Evolutionary conservation across 2,888 invertebrate genomes (phyloP).

Genomic region (Drosophila mayaguana): DNA sequence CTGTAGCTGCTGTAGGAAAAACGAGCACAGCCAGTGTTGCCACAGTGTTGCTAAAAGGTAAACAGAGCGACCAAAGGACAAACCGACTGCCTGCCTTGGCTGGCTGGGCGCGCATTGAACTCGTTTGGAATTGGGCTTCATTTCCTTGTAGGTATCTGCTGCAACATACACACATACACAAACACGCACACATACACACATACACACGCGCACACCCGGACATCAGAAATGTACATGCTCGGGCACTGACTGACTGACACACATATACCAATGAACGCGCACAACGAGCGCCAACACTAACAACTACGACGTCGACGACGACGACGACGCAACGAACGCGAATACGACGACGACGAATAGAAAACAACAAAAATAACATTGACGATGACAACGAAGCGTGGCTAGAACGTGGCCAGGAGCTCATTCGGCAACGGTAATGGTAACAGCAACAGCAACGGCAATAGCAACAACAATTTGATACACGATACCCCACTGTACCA

Average conservation of each 20-base stretch:
- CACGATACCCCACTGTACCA: conserved; percentile 66
- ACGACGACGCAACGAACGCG: conserved; percentile 7
- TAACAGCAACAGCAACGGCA: conserved; percentile 20
- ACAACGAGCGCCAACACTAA: conserved; percentile 43
- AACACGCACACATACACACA: conserved; percentile 12
- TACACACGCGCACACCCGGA: conserved; percentile 7
- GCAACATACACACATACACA: conserved; percentile 40
- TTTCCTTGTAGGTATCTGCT: conserved; percentile 74
- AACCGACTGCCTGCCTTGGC: neutral
- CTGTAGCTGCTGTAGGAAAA: neutral
- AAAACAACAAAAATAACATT: conserved; percentile 80
- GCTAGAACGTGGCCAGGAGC: conserved; percentile 39
- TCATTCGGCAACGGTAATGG: conserved; percentile 26
- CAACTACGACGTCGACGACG: conserved; percentile 17
- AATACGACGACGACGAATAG: conserved; percentile 38
- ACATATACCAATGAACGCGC: conserved; percentile 66
- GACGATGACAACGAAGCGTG: conserved; percentile 66
- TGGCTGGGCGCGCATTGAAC: conserved; percentile 70
- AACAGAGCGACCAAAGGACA: conserved; percentile 50
- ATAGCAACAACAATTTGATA: conserved; percentile 24
- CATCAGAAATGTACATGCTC: conserved; percentile 25
- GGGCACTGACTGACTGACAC: conserved; percentile 79
- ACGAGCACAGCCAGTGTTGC: conserved; percentile 36
- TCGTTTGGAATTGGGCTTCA: conserved; percentile 57
- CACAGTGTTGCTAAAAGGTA: conserved; percentile 56